A percentile compares a stretch with the other conserved stretches of the same genome.
phyloP scores from a whole-genome alignment of 2,113 vertebrate genomes.

The Erythrocercus mccallii region DNA sequence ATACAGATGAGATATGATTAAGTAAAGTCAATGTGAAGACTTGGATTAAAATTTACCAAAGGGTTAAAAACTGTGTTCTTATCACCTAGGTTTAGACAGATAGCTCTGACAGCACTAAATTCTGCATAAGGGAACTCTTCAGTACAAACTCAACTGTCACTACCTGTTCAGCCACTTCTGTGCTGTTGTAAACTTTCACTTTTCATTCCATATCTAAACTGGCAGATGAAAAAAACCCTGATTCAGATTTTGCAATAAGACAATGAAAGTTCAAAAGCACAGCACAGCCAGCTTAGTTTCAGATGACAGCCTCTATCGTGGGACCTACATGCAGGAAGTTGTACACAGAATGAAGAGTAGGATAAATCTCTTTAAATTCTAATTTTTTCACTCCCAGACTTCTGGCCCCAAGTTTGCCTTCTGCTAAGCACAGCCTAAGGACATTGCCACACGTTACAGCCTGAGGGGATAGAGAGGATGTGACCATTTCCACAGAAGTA shows the following conservation, averaged over 20 bases:
- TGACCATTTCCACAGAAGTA: not conserved
- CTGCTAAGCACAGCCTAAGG: not conserved
- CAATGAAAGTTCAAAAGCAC: conserved; percentile 29
- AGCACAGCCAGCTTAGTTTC: not conserved
- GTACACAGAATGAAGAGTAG: not conserved
- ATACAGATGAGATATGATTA: not conserved
- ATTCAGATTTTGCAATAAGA: conserved; percentile 37
- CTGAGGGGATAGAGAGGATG: not conserved
- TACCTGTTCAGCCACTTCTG: conserved; percentile 4
- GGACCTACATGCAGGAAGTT: not conserved
- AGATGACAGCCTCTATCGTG: not conserved
- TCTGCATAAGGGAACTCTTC: conserved; percentile 36
- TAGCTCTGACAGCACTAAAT: conserved; percentile 44
- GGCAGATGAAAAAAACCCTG: conserved; percentile 8
- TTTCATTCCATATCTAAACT: conserved; percentile 19
- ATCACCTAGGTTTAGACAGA: not conserved
- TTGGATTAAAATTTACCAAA: not conserved
- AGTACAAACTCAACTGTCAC: conserved; percentile 41
- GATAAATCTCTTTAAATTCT: not conserved
- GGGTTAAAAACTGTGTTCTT: conserved; percentile 39
- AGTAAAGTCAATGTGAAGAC: conserved; percentile 9
- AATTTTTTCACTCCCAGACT: not conserved
- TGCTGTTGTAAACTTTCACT: conserved; percentile 10
- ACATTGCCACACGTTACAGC: not conserved
- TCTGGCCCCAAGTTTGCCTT: not conserved